Base-by-base conservation (phyloP, 2,888 invertebrate genomes). In the Gastrophysa polygoni region DNA sequence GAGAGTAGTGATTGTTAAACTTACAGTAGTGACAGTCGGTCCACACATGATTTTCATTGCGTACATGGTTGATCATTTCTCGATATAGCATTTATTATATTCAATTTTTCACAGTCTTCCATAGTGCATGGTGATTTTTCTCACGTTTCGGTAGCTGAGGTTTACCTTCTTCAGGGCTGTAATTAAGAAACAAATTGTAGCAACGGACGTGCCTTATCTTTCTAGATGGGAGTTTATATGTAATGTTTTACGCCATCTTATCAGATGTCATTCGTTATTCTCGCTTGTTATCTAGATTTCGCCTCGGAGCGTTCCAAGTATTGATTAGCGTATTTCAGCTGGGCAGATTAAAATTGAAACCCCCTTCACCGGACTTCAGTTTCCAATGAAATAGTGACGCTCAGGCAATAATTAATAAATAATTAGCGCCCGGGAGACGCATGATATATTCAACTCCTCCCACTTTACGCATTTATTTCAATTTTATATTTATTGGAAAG, bases 401-500 rank as follows among this genome's bases (percentile, higher is more conserved):
- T 24, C 28, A 17, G 59, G 69, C 69, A 69, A 71, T 73, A 75
- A 76, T 76, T 77, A 77, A 74, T 77, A 74, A 76, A 73, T 78
- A 77, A 78, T 77, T 74, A 74, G 73, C 73, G 73, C 74, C 72
- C 76, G 63, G 59, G 74, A 75, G 72, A 73, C 71, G 71, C 73
- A 69, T 77, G 75, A 77, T 77, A 75, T 73, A 75, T 71, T 69
- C 67, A 61, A 60, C 66, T 65, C 71, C 75, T 64, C 77, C 77
- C 68, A 68, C 70, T 76, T 76, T 77, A 76, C 76, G 74, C 77
- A 75, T 78, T 77, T 76, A 75, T 77, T 77, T 78, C 77, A 78
- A 78, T 78, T 77, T 77, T 72, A 72, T 76, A 74, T 75, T 76
- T 74, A 75, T 73, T 66, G 64, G 52, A 71, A 73, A 69, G 71